Evolutionary conservation across 2,888 invertebrate species (phyloP), one percentile per base, ranked within the genome.

Genomic region (Tholera decimalis): DNA sequence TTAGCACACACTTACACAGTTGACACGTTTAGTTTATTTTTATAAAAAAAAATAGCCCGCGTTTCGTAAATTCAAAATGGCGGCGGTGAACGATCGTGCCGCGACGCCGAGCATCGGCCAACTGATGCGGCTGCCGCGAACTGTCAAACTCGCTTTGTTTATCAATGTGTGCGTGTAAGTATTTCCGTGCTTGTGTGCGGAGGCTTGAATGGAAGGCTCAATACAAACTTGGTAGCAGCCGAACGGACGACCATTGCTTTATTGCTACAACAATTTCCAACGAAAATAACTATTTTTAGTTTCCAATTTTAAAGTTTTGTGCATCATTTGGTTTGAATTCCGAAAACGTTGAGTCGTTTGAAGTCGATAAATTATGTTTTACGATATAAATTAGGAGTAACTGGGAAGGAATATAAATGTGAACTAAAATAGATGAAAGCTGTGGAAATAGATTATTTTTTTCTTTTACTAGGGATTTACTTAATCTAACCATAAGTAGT

Each of bases 61-160:
- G 89, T 87, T 90, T 85, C 80, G 86, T 82, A 84, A 89, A 87
- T 86, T 83, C 89, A 91, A 93, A 62, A 93, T 93, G 91, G 92
- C 92, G 91, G 84, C 88, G 79, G 78, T 73, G 84, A 85, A 78
- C 90, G 91, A 85, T 88, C 86, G 85, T 89, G 81, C 93, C 93
- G 93, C 93, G 91, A 89, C 92, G 94, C 94, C 93, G 93, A 88
- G 87, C 92, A 90, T 91, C 93, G 94, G 92, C 93, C 91, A 91
- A 95, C 95, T 95, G 94, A 93, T 85, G 87, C 85, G 83, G 79
- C 78, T 83, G 83, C 84, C 83, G 88, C 84, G 88, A 92, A 92
- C 92, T 92, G 94, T 93, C 94, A 94, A 95, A 94, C 94, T 91
- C 89, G 94, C 92, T 92, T 86, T 77, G 82, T 79, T 84, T 87